Conservation (phyloP, 1,140 invertebrate genomes). For the Phthorimaea operculella region DNA sequence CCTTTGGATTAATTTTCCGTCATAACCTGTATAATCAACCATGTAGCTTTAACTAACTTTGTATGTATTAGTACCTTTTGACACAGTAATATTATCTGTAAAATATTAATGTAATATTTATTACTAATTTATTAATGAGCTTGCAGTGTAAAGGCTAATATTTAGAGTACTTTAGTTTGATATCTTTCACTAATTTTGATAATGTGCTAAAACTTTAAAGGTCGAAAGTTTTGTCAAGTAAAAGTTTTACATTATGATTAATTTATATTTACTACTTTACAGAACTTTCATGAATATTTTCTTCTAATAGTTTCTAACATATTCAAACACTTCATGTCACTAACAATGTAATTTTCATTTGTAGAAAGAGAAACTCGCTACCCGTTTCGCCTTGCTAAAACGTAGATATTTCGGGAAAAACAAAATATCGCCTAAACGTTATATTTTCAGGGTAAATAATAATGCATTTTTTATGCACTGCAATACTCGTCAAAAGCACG, state of each 20-base stretch:
- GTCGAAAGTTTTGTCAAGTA: too few species aligned
- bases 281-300: too few species aligned
- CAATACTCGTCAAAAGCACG: constrained; percentile 4
- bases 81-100: too few species aligned
- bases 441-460: constrained; percentile 57
- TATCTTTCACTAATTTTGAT: neutral
- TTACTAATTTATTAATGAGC: neutral
- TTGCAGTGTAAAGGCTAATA: constrained; percentile 1
- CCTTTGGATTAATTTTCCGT: too few species aligned
- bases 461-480: constrained; percentile 25
- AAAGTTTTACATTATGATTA: too few species aligned
- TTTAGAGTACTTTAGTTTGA: neutral
- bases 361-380: constrained; percentile 59
- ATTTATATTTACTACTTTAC: too few species aligned
- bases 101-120: neutral
- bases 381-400: constrained; percentile 60
- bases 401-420: constrained; percentile 65
- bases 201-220: too few species aligned
- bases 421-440: constrained; percentile 51
- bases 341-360: constrained; percentile 38
- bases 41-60: too few species aligned
- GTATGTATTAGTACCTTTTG: too few species aligned
- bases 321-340: neutral
- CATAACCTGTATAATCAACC: too few species aligned
- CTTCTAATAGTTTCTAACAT: neutral